Evolutionary conservation across 2,113 vertebrate genomes (phyloP).

Genomic region (Lipophrys pholis): DNA sequence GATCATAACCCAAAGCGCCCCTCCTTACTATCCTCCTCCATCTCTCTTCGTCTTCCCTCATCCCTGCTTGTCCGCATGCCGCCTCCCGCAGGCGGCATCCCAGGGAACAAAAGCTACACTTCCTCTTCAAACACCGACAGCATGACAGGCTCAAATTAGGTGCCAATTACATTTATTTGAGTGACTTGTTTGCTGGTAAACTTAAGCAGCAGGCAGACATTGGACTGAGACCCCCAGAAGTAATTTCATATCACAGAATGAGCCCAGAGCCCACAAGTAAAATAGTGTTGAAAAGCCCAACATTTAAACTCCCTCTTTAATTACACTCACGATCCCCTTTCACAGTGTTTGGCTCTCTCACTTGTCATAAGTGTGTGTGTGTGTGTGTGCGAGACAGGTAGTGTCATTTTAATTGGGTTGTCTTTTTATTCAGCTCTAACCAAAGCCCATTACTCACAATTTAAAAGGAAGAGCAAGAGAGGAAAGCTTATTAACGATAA

Average conservation of each 20-base stretch:
- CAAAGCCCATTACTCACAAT: slow-evolving; percentile 44
- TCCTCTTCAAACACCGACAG: slow-evolving; percentile 62
- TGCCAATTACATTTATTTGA: slow-evolving; percentile 72
- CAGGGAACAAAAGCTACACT: slow-evolving; percentile 36
- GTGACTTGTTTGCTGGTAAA: slow-evolving; percentile 73
- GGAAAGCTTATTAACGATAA: slow-evolving; percentile 55
- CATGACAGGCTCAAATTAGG: slow-evolving; percentile 74
- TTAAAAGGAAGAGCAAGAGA: slow-evolving; percentile 34
- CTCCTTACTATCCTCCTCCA: background rate
- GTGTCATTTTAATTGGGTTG: slow-evolving; percentile 35
- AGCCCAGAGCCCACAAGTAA: slow-evolving; percentile 25
- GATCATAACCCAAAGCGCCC: background rate
- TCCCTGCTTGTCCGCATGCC: background rate
- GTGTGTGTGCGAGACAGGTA: slow-evolving; percentile 20
- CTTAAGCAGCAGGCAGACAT: slow-evolving; percentile 69
- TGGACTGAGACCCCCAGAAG: slow-evolving; percentile 75
- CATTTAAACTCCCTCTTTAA: slow-evolving; percentile 50
- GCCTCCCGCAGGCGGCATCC: slow-evolving; percentile 27
- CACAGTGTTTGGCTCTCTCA: slow-evolving; percentile 13
- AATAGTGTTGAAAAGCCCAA: slow-evolving; percentile 46
- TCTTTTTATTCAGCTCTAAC: slow-evolving; percentile 27
- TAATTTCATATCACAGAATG: slow-evolving; percentile 70
- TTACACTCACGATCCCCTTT: slow-evolving; percentile 24
- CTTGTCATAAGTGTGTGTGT: slow-evolving; percentile 16
- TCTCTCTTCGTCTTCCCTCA: background rate